These are phyloP conservation scores for Cerastis rubricosa DNA, from an alignment of 2,888 invertebrate genomes.

Conservation along the genomic window DNA sequence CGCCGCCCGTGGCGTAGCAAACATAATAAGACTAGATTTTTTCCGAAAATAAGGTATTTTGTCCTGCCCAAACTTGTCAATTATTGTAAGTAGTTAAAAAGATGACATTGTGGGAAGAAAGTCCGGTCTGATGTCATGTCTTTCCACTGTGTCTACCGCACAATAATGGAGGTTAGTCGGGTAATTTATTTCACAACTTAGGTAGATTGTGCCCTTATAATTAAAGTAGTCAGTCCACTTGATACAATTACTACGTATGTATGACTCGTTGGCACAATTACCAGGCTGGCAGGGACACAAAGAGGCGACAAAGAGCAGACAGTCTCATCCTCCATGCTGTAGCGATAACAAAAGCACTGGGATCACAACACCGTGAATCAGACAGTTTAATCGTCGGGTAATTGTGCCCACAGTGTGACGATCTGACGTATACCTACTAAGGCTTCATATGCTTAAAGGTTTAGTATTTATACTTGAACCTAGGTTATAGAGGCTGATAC, in stretches of 20 bases:
- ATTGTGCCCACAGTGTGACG: conserved; percentile 54
- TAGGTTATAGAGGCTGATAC: conserved; percentile 6
- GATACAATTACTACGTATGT: conserved; percentile 1
- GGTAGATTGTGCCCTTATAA: background rate
- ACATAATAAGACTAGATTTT: background rate
- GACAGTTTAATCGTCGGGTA: conserved; percentile 65
- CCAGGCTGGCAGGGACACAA: conserved; percentile 28
- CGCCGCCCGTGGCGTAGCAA: conserved; percentile 13
- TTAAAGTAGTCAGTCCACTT: conserved; percentile 22
- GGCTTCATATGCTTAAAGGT: conserved; percentile 5
- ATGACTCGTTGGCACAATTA: conserved; percentile 32
- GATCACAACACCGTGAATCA: conserved; percentile 67
- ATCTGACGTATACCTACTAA: conserved; percentile 14
- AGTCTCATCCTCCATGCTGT: conserved; percentile 10
- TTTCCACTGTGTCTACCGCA: background rate
- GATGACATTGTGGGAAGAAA: background rate
- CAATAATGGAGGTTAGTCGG: background rate
- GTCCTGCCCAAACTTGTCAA: background rate
- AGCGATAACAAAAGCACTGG: conserved; percentile 42
- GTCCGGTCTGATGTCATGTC: background rate
- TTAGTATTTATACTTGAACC: conserved; percentile 12
- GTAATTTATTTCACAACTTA: conserved; percentile 30
- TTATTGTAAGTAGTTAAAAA: background rate
- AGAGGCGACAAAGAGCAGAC: conserved; percentile 36
- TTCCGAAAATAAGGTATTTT: background rate